A percentile compares a stretch with the other conserved stretches of the same genome.
Evolutionary conservation across 2,113 vertebrate species (phyloP).

Genomic region (Solea senegalensis): DNA sequence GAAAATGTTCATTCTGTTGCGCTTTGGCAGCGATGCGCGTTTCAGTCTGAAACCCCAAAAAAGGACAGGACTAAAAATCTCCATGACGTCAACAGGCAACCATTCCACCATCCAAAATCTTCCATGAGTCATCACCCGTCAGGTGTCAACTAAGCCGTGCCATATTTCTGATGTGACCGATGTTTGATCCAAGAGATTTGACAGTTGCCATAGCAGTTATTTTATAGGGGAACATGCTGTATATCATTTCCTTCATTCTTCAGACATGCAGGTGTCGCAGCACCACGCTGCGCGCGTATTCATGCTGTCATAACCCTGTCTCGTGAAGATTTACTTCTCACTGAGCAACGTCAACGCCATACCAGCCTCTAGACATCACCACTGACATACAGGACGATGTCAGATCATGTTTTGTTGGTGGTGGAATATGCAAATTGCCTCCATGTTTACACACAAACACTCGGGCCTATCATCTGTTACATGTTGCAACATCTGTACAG

Average conservation of each 20-base stretch:
- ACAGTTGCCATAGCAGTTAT: constrained; percentile 41
- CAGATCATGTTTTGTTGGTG: constrained; percentile 40
- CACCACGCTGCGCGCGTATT: constrained; percentile 67
- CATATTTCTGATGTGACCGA: no score
- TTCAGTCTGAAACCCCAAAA: constrained; percentile 17
- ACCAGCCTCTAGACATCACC: constrained; percentile 19
- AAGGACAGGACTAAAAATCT: constrained; percentile 7
- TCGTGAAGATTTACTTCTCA: constrained; percentile 41
- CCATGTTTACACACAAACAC: constrained; percentile 59
- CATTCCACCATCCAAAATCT: constrained; percentile 1
- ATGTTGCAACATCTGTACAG: constrained; percentile 54
- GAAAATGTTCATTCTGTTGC: constrained; percentile 24
- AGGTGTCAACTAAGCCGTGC: constrained; percentile 25
- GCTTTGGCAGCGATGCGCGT: constrained; percentile 9
- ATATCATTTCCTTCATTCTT: constrained; percentile 79
- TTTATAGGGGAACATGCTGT: constrained; percentile 60
- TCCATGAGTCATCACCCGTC: constrained; percentile 25
- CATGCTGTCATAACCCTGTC: constrained; percentile 49
- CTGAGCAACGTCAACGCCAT: constrained; percentile 48
- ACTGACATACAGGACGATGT: constrained; percentile 26
- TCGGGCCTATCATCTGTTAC: constrained; percentile 48
- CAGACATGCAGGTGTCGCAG: constrained; percentile 53
- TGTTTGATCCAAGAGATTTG: constrained; percentile 48
- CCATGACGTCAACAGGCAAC: neutral
- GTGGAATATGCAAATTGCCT: constrained; percentile 29